Conservation (phyloP, 2,888 invertebrate species). For the Encarsia formosa region DNA sequence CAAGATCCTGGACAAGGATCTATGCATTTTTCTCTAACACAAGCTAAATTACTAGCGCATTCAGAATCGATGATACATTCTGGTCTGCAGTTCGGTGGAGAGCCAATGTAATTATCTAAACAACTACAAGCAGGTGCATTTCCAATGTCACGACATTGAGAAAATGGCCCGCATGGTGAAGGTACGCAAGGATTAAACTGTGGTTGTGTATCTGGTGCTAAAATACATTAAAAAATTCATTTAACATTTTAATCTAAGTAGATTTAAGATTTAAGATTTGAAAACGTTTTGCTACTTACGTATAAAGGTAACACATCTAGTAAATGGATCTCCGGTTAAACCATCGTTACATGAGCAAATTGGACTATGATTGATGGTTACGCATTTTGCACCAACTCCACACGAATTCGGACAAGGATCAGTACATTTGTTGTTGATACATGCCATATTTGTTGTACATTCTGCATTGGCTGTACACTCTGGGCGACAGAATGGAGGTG, state of each 20-base stretch:
- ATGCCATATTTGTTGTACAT: conserved; percentile 59
- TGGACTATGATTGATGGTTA: conserved; percentile 59
- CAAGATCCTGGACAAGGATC: conserved; percentile 67
- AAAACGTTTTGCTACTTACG: too few relatives aligned
- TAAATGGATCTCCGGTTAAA: conserved; percentile 59
- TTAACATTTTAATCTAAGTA: not conserved
- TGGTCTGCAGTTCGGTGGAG: conserved; percentile 69
- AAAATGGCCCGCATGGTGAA: conserved; percentile 65
- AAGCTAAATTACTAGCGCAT: conserved; percentile 68
- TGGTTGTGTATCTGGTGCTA: not conserved
- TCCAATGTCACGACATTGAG: conserved; percentile 55
- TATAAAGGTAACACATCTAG: conserved; percentile 53
- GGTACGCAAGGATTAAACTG: conserved; percentile 56
- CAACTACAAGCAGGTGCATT: conserved; percentile 58
- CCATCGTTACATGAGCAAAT: conserved; percentile 59
- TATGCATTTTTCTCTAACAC: conserved; percentile 68
- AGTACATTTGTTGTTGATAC: conserved; percentile 49
- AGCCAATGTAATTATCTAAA: conserved; percentile 59
- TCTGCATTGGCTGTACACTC: conserved; percentile 52
- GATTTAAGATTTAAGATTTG: too few relatives aligned
- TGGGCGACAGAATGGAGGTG: conserved; percentile 60
- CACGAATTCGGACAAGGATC: conserved; percentile 52
- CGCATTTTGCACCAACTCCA: conserved; percentile 53
- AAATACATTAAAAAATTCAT: not conserved
- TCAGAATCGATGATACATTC: conserved; percentile 77